Evolutionary conservation across 2,113 vertebrate genomes (phyloP).

Genomic region (Micronycteris hirsuta): DNA sequence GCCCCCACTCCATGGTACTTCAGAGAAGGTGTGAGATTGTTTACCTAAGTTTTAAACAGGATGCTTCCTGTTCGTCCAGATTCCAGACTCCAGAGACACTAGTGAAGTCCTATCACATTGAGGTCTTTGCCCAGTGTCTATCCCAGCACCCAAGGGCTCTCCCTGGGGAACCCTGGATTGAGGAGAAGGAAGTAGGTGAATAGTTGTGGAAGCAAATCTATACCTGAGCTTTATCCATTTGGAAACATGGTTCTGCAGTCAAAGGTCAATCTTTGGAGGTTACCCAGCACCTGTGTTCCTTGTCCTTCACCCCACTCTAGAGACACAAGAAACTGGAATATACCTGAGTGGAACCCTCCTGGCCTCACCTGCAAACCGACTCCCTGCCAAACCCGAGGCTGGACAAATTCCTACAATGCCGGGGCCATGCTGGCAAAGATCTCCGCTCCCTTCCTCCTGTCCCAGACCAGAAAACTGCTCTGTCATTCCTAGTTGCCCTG

Average conservation of each 20-base stretch:
- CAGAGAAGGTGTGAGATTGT: not conserved
- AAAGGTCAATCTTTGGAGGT: not conserved
- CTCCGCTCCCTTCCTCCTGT: not conserved
- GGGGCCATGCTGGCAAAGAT: not conserved
- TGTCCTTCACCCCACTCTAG: not conserved
- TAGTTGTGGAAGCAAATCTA: not conserved
- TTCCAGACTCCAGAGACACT: not conserved
- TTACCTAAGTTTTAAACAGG: not conserved
- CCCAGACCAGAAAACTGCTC: not conserved
- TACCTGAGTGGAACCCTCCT: not conserved
- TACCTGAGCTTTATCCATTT: not conserved
- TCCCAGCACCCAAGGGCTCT: not conserved
- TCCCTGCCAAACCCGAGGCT: not conserved
- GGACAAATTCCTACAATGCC: not conserved
- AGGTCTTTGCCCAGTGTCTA: not conserved
- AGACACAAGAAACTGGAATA: not conserved
- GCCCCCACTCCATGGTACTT: accelerated
- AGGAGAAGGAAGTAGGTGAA: not conserved
- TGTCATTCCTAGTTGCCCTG: not conserved
- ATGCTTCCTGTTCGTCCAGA: not conserved
- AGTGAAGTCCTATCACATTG: not conserved
- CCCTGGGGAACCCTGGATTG: too few relatives aligned
- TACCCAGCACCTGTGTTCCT: not conserved
- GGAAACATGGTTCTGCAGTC: not conserved
- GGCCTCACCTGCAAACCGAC: not conserved